Evolutionary conservation across 2,888 invertebrate genomes (phyloP).

Genomic region (Caenorhabditis afra): DNA sequence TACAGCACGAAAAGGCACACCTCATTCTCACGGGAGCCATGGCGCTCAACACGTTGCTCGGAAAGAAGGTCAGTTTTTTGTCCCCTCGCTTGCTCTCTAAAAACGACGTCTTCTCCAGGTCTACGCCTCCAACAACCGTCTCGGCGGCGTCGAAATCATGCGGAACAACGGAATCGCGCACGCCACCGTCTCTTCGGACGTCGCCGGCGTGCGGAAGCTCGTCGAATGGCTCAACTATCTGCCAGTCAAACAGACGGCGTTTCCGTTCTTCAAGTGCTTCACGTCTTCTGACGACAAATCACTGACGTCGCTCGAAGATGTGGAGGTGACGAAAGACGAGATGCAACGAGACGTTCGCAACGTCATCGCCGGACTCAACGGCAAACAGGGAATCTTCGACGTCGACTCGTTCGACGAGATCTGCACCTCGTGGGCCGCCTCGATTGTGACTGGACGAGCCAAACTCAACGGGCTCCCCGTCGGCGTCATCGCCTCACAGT

Average conservation of each 20-base stretch:
- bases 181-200: slow-evolving; percentile 90
- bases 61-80: slow-evolving; percentile 85
- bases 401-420: slow-evolving; percentile 87
- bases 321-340: slow-evolving; percentile 36
- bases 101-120: slow-evolving; percentile 85
- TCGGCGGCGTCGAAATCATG: slow-evolving; percentile 98
- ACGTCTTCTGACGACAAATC: too few relatives aligned
- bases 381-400: slow-evolving; percentile 91
- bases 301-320: slow-evolving; percentile 13
- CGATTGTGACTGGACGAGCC: slow-evolving; percentile 90
- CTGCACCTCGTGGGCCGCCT: slow-evolving; percentile 96
- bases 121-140: slow-evolving; percentile 97
- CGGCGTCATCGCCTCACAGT: slow-evolving; percentile 98
- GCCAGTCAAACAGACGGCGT: slow-evolving; percentile 84
- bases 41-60: slow-evolving; percentile 85
- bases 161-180: slow-evolving; percentile 97
- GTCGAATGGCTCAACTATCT: slow-evolving; percentile 94
- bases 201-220: slow-evolving; percentile 87
- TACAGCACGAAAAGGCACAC: slow-evolving; percentile 87
- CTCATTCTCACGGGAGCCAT: slow-evolving; percentile 96
- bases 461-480: slow-evolving; percentile 96
- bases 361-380: slow-evolving; percentile 25
- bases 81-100: too few relatives aligned
- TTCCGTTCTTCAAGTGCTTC: slow-evolving; percentile 54
- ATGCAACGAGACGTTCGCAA: slow-evolving; percentile 47